Evolutionary conservation across 2,888 invertebrate species (phyloP).

Genomic region (Chloromyia formosa): DNA sequence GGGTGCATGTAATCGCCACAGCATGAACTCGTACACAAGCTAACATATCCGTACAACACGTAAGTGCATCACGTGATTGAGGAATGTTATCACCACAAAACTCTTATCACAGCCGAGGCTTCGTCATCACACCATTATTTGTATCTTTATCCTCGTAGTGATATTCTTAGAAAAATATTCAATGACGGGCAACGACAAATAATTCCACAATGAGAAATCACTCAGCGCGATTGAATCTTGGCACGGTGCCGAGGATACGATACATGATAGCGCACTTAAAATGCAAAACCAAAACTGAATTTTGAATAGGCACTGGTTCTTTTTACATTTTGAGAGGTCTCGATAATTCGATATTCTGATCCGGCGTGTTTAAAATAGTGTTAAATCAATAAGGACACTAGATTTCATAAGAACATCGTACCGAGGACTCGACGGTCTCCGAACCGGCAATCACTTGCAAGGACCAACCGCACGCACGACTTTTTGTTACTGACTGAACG

Average conservation of each 20-base stretch:
- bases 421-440: not conserved
- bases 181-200: slow-evolving; percentile 7
- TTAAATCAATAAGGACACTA: not conserved
- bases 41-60: not conserved
- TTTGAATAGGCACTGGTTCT: not conserved
- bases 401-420: not conserved
- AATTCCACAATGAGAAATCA: slow-evolving; percentile 28
- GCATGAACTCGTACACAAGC: too few species aligned
- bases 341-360: too few species aligned
- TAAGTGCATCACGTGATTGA: slow-evolving; percentile 13
- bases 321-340: not conserved
- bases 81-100: slow-evolving; percentile 9
- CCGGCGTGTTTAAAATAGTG: too few species aligned
- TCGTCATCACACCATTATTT: not conserved
- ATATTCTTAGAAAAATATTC: not conserved
- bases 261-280: slow-evolving; percentile 15
- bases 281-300: not conserved
- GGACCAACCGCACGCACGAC: slow-evolving; percentile 23
- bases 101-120: not conserved
- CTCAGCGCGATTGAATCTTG: slow-evolving; percentile 9
- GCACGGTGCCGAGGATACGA: slow-evolving; percentile 40
- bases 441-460: not conserved
- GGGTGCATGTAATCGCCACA: not conserved
- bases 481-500: not conserved
- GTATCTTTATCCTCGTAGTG: not conserved